phyloP scores from a whole-genome alignment of 2,888 invertebrate species.

The Phoenoteleia sp. region DNA sequence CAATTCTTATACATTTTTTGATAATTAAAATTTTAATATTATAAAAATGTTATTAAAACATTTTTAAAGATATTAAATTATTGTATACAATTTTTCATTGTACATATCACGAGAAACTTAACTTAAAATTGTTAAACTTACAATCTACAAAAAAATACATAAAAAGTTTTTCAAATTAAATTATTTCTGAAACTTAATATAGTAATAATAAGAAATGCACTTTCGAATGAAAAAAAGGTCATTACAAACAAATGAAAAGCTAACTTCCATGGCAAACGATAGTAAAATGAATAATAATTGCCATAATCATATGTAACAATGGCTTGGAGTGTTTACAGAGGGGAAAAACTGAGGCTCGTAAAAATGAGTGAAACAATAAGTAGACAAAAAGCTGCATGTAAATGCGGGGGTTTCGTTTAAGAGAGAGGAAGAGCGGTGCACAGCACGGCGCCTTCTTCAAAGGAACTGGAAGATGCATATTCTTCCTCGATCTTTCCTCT shows the following conservation, averaged over 20 bases:
- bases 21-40: no score
- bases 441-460: conserved; percentile 54
- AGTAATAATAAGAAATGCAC: no score
- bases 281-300: conserved; percentile 47
- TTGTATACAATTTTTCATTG: no score
- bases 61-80: no score
- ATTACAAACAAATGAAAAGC: conserved; percentile 26
- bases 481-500: neutral
- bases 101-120: no score
- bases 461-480: conserved; percentile 35
- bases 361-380: conserved; percentile 57
- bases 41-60: no score
- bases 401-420: conserved; percentile 37
- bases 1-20: no score
- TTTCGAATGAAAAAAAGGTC: neutral
- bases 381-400: conserved; percentile 45
- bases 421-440: conserved; percentile 7
- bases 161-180: no score
- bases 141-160: no score
- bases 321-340: conserved; percentile 1
- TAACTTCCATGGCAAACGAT: conserved; percentile 12
- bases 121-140: no score
- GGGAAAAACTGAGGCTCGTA: conserved; percentile 26
- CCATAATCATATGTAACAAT: conserved; percentile 43
- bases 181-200: no score